A percentile compares a stretch with the other conserved stretches of the same genome.
phyloP scores from a whole-genome alignment of 1,140 invertebrate species.

The Tetranychus cinnabarinus region DNA sequence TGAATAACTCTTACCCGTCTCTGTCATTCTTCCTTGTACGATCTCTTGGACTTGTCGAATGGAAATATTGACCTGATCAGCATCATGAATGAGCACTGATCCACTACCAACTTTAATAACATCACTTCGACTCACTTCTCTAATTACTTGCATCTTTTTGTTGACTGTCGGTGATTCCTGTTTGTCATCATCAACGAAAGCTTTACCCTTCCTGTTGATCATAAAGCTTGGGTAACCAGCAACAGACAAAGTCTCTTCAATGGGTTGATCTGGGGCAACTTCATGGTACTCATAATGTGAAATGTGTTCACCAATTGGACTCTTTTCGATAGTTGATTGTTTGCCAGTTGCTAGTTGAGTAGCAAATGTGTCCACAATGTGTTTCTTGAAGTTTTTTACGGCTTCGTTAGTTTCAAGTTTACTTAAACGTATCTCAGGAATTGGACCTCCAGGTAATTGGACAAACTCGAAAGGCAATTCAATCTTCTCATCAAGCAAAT shows the following conservation, averaged over 20 bases:
- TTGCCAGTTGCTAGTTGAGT: conserved; percentile 6
- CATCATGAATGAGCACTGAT: background rate
- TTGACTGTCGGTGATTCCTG: background rate
- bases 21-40: background rate
- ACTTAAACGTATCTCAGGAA: conserved; percentile 11
- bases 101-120: background rate
- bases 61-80: background rate
- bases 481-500: conserved; percentile 1
- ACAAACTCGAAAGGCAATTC: conserved; percentile 10
- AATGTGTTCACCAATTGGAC: conserved; percentile 9
- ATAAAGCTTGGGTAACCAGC: too few species aligned
- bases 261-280: too few species aligned
- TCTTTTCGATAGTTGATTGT: conserved; percentile 2
- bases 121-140: background rate
- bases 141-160: background rate
- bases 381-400: conserved; percentile 12
- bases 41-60: conserved; percentile 4
- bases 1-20: background rate
- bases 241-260: background rate
- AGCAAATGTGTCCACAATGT: conserved; percentile 11
- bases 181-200: background rate
- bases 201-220: background rate
- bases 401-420: conserved; percentile 7
- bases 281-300: conserved; percentile 2
- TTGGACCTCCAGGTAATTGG: conserved; percentile 8